Conservation (phyloP, 2,888 invertebrate genomes). For the Caenorhabditis sp. region DNA sequence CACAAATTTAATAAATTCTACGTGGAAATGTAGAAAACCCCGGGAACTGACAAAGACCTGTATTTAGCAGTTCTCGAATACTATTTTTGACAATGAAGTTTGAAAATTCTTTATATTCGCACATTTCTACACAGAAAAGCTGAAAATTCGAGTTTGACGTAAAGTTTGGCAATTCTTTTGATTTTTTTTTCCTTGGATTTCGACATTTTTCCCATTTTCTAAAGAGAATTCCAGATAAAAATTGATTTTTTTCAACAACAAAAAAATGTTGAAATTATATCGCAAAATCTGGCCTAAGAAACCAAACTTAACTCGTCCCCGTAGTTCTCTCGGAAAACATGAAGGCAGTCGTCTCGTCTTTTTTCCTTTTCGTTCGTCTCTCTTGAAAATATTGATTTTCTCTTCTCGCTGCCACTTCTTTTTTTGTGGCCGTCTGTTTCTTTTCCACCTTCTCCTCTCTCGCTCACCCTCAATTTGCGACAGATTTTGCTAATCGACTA, state of each 20-base stretch:
- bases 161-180: no score
- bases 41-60: no score
- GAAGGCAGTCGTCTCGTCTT: background rate
- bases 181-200: no score
- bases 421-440: slow-evolving; percentile 1
- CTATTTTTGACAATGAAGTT: no score
- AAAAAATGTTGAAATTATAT: no score
- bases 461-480: background rate
- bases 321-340: background rate
- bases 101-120: no score
- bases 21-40: no score
- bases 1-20: no score
- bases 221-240: background rate
- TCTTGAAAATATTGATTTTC: slow-evolving; percentile 36
- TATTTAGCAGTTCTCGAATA: no score
- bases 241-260: no score
- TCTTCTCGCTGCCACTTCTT: background rate
- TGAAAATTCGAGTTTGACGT: no score
- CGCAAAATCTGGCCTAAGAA: background rate
- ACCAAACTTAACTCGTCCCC: slow-evolving; percentile 6
- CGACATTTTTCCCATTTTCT: background rate
- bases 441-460: slow-evolving; percentile 8
- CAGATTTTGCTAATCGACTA: background rate
- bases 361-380: slow-evolving; percentile 6
- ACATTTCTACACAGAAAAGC: no score